phyloP scores from a whole-genome alignment of 2,888 invertebrate genomes.

The Hirtodrosophila alboralis region DNA sequence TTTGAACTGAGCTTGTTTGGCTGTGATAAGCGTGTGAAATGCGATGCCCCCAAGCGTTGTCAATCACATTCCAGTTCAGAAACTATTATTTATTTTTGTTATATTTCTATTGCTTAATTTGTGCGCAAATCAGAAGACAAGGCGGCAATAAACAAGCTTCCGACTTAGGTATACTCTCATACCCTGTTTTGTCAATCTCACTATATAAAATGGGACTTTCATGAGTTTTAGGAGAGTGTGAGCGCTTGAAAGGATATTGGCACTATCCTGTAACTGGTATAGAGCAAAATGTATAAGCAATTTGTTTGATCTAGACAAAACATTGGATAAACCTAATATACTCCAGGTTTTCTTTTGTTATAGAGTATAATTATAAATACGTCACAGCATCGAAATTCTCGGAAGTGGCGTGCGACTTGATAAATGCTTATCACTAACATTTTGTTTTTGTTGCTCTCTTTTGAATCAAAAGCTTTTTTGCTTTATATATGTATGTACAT shows the following conservation, averaged over 20 bases:
- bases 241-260: no score
- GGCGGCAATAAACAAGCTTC: no score
- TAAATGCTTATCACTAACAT: slow-evolving; percentile 33
- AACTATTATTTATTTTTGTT: slow-evolving; percentile 4
- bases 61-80: slow-evolving; percentile 6
- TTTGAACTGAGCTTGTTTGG: slow-evolving; percentile 25
- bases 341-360: no score
- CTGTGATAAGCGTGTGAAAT: slow-evolving; percentile 56
- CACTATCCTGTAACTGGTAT: no score
- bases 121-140: slow-evolving; percentile 24
- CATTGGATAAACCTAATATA: no score
- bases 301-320: no score
- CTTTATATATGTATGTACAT: not conserved
- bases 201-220: no score
- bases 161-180: no score
- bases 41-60: slow-evolving; percentile 22
- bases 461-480: slow-evolving; percentile 3
- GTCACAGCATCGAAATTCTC: slow-evolving; percentile 1
- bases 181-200: no score
- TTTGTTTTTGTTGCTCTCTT: slow-evolving; percentile 8
- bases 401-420: slow-evolving; percentile 44
- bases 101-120: slow-evolving; percentile 20
- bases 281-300: no score
- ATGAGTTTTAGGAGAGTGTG: no score
- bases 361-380: no score